A percentile compares a stretch with the other conserved stretches of the same genome.
Conservation (phyloP, 1,140 invertebrate species). For the Diorhabda elongata region DNA sequence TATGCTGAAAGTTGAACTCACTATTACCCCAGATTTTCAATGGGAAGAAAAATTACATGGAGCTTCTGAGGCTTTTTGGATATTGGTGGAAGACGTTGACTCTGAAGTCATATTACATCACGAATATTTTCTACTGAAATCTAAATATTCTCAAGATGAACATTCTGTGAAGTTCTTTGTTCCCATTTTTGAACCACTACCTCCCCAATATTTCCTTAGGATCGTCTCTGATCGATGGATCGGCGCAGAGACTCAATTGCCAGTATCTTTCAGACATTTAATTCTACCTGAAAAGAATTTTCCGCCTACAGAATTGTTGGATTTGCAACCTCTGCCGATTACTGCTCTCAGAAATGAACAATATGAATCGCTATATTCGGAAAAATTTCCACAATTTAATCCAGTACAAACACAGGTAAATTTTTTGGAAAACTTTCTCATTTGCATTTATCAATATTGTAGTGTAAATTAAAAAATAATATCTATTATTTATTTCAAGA, state of each 20-base stretch:
- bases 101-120: conserved; percentile 94
- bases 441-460: too few relatives aligned
- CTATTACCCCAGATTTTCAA: conserved; percentile 98
- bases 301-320: conserved; percentile 95
- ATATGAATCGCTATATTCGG: conserved; percentile 82
- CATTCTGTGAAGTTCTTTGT: conserved; percentile 98
- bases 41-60: conserved; percentile 99
- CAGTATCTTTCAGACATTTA: conserved; percentile 95
- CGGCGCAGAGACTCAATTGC: conserved; percentile 91
- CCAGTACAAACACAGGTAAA: conserved; percentile 92
- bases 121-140: conserved; percentile 95
- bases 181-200: conserved; percentile 95
- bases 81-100: conserved; percentile 97
- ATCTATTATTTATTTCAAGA: background rate
- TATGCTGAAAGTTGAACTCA: conserved; percentile 90
- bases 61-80: conserved; percentile 97
- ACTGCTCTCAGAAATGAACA: conserved; percentile 77
- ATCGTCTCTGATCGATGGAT: conserved; percentile 80
- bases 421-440: background rate
- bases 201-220: conserved; percentile 95
- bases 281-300: conserved; percentile 98
- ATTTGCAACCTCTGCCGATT: conserved; percentile 92
- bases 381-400: conserved; percentile 93
- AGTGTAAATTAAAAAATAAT: too few relatives aligned
- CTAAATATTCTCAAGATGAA: conserved; percentile 91